phyloP scores from a whole-genome alignment of 2,113 vertebrate species.

The Silurus asotus region DNA sequence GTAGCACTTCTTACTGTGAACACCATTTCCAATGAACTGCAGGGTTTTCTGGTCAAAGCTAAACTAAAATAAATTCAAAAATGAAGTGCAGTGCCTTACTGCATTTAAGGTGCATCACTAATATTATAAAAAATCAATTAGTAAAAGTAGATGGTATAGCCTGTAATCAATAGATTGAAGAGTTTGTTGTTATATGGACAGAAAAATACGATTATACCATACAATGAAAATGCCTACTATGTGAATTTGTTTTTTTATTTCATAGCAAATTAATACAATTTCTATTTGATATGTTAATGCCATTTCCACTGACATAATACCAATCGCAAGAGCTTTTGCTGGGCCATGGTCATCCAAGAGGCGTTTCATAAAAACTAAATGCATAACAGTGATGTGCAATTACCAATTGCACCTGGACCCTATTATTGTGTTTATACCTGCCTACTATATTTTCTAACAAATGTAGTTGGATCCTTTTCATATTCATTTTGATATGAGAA shows the following conservation, averaged over 20 bases:
- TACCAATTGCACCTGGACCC: neutral
- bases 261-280: neutral
- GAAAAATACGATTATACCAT: too few relatives aligned
- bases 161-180: neutral
- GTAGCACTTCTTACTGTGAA: constrained; percentile 13
- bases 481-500: neutral
- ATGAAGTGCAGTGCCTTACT: neutral
- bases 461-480: neutral
- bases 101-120: neutral
- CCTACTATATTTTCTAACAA: neutral
- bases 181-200: too few relatives aligned
- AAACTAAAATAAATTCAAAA: constrained; percentile 10
- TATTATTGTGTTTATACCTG: neutral
- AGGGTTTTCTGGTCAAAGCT: neutral
- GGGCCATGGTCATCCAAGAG: neutral
- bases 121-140: neutral
- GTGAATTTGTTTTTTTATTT: too few relatives aligned
- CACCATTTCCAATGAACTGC: neutral
- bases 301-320: neutral
- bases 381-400: neutral
- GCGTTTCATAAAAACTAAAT: neutral
- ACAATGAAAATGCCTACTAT: too few relatives aligned
- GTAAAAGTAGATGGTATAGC: neutral
- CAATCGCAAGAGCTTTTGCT: neutral
- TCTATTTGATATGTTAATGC: neutral